Evolutionary conservation across 2,113 vertebrate genomes (phyloP).

Genomic region (Chelonoidis abingdonii): DNA sequence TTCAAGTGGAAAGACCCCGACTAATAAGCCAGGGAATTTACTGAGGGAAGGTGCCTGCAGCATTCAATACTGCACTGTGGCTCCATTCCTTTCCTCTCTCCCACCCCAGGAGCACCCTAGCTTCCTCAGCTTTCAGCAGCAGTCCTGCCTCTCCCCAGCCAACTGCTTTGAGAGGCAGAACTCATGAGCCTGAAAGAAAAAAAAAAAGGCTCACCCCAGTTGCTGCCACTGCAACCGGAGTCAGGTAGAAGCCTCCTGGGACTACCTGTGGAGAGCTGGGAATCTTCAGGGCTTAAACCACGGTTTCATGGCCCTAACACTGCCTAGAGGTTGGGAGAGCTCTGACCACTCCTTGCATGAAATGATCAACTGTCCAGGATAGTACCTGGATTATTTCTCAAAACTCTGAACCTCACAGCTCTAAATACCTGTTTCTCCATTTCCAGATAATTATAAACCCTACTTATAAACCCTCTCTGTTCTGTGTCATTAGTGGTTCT

Average conservation of each 20-base stretch:
- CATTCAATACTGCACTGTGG: too few relatives aligned
- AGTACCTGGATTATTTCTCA: background rate
- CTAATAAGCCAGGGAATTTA: too few relatives aligned
- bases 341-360: too few relatives aligned
- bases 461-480: fast-evolving
- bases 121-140: background rate
- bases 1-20: too few relatives aligned
- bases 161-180: too few relatives aligned
- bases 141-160: too few relatives aligned
- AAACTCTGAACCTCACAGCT: too few relatives aligned
- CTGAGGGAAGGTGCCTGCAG: too few relatives aligned
- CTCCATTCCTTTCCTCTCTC: background rate
- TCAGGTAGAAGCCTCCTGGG: fast-evolving
- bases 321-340: too few relatives aligned
- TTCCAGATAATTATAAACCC: fast-evolving
- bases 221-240: fast-evolving
- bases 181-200: too few relatives aligned
- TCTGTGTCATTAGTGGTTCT: background rate
- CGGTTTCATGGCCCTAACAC: too few relatives aligned
- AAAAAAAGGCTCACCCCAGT: too few relatives aligned
- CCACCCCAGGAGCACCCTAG: background rate
- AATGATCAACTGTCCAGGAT: fast-evolving
- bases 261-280: fast-evolving
- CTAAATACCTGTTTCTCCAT: background rate
- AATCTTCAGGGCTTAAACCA: background rate